Evolutionary conservation across 2,888 invertebrate species (phyloP).

Genomic region (Abrostola tripartita): DNA sequence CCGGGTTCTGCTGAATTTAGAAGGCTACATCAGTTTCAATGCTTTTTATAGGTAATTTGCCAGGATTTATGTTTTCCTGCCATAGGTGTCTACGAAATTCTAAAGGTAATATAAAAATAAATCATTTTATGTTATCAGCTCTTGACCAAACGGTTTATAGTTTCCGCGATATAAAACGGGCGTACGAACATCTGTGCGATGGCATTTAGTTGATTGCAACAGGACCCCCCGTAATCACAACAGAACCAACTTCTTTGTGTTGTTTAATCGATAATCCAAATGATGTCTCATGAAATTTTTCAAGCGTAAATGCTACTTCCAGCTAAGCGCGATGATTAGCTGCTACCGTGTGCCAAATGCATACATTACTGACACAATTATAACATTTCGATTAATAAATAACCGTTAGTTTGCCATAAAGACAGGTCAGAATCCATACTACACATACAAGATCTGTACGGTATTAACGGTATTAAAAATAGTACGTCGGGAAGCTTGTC

Average conservation of each 20-base stretch:
- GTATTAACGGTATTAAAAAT: conserved; percentile 32
- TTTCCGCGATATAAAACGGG: conserved; percentile 19
- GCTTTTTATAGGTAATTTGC: no score
- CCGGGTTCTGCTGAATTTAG: no score
- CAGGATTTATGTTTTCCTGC: no score
- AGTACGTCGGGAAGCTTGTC: conserved; percentile 20
- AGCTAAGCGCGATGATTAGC: conserved; percentile 17
- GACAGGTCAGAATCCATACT: conserved; percentile 20
- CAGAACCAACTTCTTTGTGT: no score
- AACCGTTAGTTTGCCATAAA: conserved; percentile 36
- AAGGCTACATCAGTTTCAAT: no score
- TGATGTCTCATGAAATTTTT: conserved; percentile 17
- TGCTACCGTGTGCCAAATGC: conserved; percentile 21
- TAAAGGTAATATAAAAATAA: background rate
- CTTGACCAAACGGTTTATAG: conserved; percentile 9
- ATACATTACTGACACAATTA: conserved; percentile 46
- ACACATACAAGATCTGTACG: conserved; percentile 41
- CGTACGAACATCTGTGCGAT: background rate
- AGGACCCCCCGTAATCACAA: background rate
- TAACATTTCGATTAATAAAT: conserved; percentile 36
- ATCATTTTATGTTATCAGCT: conserved; percentile 1
- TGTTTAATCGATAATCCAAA: no score
- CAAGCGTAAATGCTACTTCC: conserved; percentile 12
- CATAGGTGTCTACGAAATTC: no score
- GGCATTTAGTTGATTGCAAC: background rate